phyloP scores from a whole-genome alignment of 1,140 invertebrate species.

The Holcopasites calliopsidis region DNA sequence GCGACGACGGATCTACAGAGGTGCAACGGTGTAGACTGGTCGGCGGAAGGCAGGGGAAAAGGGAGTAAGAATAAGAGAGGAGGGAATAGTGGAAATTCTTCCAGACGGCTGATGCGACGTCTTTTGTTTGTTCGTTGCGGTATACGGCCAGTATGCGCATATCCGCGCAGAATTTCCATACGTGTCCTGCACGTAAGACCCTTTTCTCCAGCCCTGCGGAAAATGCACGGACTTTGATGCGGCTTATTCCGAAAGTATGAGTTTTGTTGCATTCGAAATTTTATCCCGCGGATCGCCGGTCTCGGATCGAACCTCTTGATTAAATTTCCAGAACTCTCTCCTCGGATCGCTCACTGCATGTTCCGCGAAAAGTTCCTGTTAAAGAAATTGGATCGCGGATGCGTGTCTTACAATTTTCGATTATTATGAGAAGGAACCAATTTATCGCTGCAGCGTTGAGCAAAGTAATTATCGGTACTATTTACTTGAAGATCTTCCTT shows the following conservation, averaged over 20 bases:
- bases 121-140: slow-evolving; percentile 55
- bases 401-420: too few species aligned
- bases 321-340: neutral
- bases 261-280: neutral
- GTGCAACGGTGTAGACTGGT: slow-evolving; percentile 31
- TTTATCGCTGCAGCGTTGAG: neutral
- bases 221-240: neutral
- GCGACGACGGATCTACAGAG: slow-evolving; percentile 48
- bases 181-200: slow-evolving; percentile 12
- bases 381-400: too few species aligned
- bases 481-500: neutral
- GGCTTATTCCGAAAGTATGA: neutral
- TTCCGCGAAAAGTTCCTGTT: too few species aligned
- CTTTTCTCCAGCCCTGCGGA: neutral
- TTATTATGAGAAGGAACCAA: too few species aligned
- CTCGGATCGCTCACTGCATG: neutral
- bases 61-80: slow-evolving; percentile 37
- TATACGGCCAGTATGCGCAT: slow-evolving; percentile 5
- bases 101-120: slow-evolving; percentile 57
- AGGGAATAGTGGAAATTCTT: slow-evolving; percentile 56
- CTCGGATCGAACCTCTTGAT: neutral
- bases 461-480: neutral
- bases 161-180: slow-evolving; percentile 51
- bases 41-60: neutral
- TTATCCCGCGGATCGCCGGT: neutral